Evolutionary conservation across 2,113 vertebrate species (phyloP).

Genomic region (Vimba vimba): DNA sequence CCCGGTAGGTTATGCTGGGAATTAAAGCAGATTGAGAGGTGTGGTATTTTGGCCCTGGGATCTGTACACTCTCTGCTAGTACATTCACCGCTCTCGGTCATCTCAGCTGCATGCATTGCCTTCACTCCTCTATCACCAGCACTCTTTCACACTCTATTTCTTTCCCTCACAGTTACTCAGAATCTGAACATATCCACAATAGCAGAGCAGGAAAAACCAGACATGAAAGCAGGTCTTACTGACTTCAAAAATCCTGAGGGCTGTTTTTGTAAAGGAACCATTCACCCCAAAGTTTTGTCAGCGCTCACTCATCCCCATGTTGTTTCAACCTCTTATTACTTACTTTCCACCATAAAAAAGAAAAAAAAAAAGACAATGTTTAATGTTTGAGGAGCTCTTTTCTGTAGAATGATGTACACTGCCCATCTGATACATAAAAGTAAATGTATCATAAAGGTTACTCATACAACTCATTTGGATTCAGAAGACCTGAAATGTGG

Average conservation of each 20-base stretch:
- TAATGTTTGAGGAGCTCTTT: neutral
- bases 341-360: neutral
- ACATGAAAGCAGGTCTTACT: neutral
- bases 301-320: neutral
- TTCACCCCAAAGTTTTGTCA: neutral
- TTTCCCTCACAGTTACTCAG: conserved; percentile 36
- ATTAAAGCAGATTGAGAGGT: conserved; percentile 43
- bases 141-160: conserved; percentile 21
- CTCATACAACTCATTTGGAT: neutral
- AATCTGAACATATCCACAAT: conserved; percentile 33
- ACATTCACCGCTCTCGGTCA: neutral
- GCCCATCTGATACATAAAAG: no score
- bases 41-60: conserved; percentile 38
- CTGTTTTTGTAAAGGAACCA: conserved; percentile 9
- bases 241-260: neutral
- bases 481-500: neutral
- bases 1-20: neutral
- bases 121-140: conserved; percentile 27
- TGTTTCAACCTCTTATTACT: neutral
- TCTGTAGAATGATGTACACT: neutral
- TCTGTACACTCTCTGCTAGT: conserved; percentile 39
- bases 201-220: neutral
- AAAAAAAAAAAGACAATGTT: neutral
- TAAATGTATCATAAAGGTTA: no score
- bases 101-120: neutral